Evolutionary conservation across 1,140 invertebrate species (phyloP), one percentile per base, ranked within the genome.

Genomic region (Drosophila lacteicornis): DNA sequence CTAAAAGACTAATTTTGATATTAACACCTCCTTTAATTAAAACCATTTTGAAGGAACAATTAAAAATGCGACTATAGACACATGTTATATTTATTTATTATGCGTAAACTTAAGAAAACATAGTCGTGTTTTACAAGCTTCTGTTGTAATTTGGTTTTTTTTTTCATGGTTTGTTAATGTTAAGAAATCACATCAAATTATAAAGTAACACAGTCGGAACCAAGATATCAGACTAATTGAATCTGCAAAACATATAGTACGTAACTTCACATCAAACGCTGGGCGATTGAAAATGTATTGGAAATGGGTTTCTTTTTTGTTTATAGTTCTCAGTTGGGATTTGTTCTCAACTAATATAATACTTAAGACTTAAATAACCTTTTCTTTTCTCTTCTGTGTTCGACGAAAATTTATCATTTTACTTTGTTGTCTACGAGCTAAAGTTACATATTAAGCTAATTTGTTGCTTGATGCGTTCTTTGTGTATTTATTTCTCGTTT

Each of bases 101-200:
- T 74, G 69, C 57, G 45, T 36, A 62, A 78, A 69, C 50, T 62
- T 56, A 74, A 53, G 59, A 43, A 22, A 60, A 68, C 57, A 45
- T 22, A 56, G 22, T 43, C 2, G 33, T 71, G 36, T 65, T 73
- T 55, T 75, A 74, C 61, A 70, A 86, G 43, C 69, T 57, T 49
- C 25, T 53, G 53, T 50, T 74, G 60, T 77, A 76, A 67, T 83
- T 80, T 74, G 53, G 61, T 25, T 25, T 25, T 25, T 55, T 53
- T 57, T 38, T 42, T 19, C 11, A 25, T 70, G 62, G 27, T 78
- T 68, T 63, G 40, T 49, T 66, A 63, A 70, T 51, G 22, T 60
- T 78, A 81, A 85, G 61, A 88, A 88, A 87, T 87, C 83, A 86
- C 84, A 88, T 71, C 46, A 77, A 87, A 84, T 80, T 71, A 80